These are phyloP conservation scores for Stomatorhinus ivindoensis DNA, from an alignment of 2,113 vertebrate genomes.

Conservation along the genomic window DNA sequence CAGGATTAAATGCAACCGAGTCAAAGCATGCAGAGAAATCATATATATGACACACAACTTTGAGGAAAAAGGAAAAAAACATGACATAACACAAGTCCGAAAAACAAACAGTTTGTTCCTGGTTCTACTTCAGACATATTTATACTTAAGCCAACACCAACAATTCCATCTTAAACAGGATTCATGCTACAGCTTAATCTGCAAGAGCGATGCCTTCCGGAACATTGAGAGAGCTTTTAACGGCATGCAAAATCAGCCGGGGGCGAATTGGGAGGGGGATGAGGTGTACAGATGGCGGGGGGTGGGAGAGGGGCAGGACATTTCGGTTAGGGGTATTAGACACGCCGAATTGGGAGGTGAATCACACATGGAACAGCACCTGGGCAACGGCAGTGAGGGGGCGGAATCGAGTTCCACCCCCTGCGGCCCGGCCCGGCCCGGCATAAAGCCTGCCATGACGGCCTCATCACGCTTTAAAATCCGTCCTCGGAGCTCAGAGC, in stretches of 20 bases:
- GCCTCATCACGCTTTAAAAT: background rate
- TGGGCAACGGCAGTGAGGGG: background rate
- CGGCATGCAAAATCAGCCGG: background rate
- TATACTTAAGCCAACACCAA: background rate
- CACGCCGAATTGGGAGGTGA: background rate
- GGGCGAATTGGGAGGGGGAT: background rate
- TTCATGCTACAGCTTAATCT: background rate
- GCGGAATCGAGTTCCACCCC: background rate
- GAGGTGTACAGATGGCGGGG: background rate
- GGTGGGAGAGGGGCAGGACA: background rate
- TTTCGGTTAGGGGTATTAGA: background rate
- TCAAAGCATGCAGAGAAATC: background rate
- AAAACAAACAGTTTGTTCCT: background rate
- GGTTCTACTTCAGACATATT: background rate
- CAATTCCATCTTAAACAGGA: constrained; percentile 4
- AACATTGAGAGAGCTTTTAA: background rate
- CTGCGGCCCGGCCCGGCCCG: background rate
- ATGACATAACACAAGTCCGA: background rate
- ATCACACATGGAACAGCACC: background rate
- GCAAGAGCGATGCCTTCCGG: background rate
- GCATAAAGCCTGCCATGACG: background rate
- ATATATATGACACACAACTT: background rate
- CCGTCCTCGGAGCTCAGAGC: background rate
- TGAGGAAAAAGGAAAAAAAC: background rate
- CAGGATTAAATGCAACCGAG: background rate